Percentiles rank a stretch among this genome's conserved stretches.
Conservation (phyloP, 2,113 vertebrate genomes). For the Charadrius vociferus region DNA sequence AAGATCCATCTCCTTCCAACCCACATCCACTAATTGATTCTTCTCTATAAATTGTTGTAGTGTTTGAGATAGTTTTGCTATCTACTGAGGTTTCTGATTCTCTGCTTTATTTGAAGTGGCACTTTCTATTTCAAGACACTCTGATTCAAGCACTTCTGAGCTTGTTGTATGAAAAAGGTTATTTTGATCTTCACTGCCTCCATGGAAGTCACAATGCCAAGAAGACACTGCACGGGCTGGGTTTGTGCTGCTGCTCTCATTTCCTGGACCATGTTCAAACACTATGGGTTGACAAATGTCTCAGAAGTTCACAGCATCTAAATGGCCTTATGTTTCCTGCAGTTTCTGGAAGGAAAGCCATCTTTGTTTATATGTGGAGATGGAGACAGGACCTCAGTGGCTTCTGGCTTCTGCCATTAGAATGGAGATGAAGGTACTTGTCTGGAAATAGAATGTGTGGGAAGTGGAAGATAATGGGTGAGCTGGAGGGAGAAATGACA, state of each 20-base stretch:
- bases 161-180: not conserved
- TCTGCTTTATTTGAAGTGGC: constrained; percentile 12
- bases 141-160: not conserved
- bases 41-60: not conserved
- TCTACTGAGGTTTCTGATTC: constrained; percentile 21
- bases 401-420: not conserved
- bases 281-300: not conserved
- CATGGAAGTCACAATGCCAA: not conserved
- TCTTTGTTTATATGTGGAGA: not conserved
- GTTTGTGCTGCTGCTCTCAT: not conserved
- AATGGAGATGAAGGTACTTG: not conserved
- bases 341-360: not conserved
- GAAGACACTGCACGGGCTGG: not conserved
- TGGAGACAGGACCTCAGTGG: not conserved
- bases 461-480: not conserved
- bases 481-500: not conserved
- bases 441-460: not conserved
- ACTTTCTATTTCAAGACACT: constrained; percentile 14
- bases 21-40: constrained; percentile 1
- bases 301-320: not conserved
- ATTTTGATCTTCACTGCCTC: not conserved
- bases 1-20: not conserved
- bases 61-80: not conserved
- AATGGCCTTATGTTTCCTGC: not conserved
- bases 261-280: not conserved